These are phyloP conservation scores for Nomada fabriciana DNA, from an alignment of 2,888 invertebrate species.

Conservation along the genomic window DNA sequence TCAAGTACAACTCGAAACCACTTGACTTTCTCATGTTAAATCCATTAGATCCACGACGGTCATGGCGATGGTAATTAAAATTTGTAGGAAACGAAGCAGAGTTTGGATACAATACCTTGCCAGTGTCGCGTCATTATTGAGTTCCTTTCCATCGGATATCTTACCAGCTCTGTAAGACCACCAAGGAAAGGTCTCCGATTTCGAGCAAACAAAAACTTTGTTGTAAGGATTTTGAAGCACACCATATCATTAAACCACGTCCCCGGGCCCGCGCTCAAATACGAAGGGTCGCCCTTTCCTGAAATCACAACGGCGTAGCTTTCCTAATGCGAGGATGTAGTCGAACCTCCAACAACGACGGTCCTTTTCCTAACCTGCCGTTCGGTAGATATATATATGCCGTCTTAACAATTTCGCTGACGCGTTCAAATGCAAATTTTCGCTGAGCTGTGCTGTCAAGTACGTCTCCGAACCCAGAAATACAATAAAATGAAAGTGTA, in stretches of 20 bases:
- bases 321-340: slow-evolving; percentile 67
- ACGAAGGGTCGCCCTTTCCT: slow-evolving; percentile 60
- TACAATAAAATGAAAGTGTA: not conserved
- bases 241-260: slow-evolving; percentile 63
- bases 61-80: slow-evolving; percentile 31
- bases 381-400: slow-evolving; percentile 4
- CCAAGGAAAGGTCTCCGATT: slow-evolving; percentile 44
- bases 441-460: not conserved
- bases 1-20: not conserved
- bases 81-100: slow-evolving; percentile 4
- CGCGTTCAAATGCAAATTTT: slow-evolving; percentile 50
- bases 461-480: slow-evolving; percentile 18
- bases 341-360: slow-evolving; percentile 51
- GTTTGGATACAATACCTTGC: slow-evolving; percentile 23
- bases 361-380: slow-evolving; percentile 38
- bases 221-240: slow-evolving; percentile 59
- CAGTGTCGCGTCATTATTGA: slow-evolving; percentile 51
- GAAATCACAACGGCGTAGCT: slow-evolving; percentile 61
- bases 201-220: slow-evolving; percentile 67
- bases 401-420: slow-evolving; percentile 44
- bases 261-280: slow-evolving; percentile 15
- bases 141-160: slow-evolving; percentile 54
- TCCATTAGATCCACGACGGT: not conserved
- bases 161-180: slow-evolving; percentile 34
- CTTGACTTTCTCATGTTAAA: slow-evolving; percentile 3